A percentile compares a stretch with the other conserved stretches of the same genome.
Evolutionary conservation across 2,888 invertebrate species (phyloP).

Genomic region (Cartodere bifasciata): DNA sequence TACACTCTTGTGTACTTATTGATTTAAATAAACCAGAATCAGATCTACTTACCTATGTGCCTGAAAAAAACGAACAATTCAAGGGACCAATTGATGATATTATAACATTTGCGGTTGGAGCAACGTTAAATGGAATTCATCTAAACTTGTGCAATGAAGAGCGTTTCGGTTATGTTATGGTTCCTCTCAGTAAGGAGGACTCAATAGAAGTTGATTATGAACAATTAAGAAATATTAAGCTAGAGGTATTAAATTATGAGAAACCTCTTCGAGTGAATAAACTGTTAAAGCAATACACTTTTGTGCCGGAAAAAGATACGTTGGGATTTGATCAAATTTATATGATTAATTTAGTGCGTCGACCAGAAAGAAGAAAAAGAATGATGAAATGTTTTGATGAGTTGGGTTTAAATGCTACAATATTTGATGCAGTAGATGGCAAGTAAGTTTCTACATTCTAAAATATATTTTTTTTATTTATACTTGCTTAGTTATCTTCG

Average conservation of each 20-base stretch:
- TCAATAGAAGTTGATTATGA: conserved; percentile 50
- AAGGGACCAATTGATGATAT: conserved; percentile 74
- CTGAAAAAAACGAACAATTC: conserved; percentile 47
- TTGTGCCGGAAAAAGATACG: conserved; percentile 41
- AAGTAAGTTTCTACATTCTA: too few species aligned
- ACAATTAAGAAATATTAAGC: conserved; percentile 61
- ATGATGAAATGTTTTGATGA: conserved; percentile 74
- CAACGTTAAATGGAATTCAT: conserved; percentile 50
- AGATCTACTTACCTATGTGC: conserved; percentile 60
- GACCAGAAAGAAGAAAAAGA: conserved; percentile 62
- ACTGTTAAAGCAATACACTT: conserved; percentile 27
- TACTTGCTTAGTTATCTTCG: too few species aligned
- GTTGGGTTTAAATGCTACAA: conserved; percentile 64
- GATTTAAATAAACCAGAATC: conserved; percentile 48
- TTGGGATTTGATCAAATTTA: conserved; percentile 69
- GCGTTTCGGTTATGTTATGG: conserved; percentile 68
- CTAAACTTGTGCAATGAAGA: conserved; percentile 71
- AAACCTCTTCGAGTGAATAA: conserved; percentile 35
- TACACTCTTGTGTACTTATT: conserved; percentile 78
- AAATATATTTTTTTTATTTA: too few species aligned
- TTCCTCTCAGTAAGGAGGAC: conserved; percentile 64
- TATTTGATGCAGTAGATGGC: conserved; percentile 82
- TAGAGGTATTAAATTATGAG: conserved; percentile 42
- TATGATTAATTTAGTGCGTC: conserved; percentile 81
- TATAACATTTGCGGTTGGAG: conserved; percentile 79